Conservation (phyloP, 2,888 invertebrate genomes). For the Drosophila diplacantha region DNA sequence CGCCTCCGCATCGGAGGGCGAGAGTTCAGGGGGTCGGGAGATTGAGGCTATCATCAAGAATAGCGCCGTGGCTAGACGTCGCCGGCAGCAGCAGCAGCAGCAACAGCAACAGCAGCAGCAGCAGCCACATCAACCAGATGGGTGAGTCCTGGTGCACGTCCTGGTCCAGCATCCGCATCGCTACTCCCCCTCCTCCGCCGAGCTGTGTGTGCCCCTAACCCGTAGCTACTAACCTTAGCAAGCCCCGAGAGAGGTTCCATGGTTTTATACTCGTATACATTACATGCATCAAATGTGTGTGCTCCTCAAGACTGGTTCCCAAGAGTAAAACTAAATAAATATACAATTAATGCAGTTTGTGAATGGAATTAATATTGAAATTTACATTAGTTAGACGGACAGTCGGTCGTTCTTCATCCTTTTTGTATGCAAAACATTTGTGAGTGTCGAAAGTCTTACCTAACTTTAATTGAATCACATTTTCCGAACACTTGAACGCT, state of each 20-base stretch:
- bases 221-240: slow-evolving; percentile 48
- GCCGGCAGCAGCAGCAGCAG: slow-evolving; percentile 74
- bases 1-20: slow-evolving; percentile 78
- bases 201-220: slow-evolving; percentile 52
- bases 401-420: slow-evolving; percentile 3
- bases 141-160: slow-evolving; percentile 78
- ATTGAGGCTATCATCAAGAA: slow-evolving; percentile 79
- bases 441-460: slow-evolving; percentile 16
- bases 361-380: slow-evolving; percentile 10
- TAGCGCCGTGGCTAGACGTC: slow-evolving; percentile 77
- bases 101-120: slow-evolving; percentile 44
- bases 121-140: slow-evolving; percentile 72
- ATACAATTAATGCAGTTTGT: slow-evolving; percentile 35
- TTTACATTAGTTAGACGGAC: slow-evolving; percentile 32
- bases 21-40: slow-evolving; percentile 79
- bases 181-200: slow-evolving; percentile 19
- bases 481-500: slow-evolving; percentile 28
- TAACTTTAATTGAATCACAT: slow-evolving; percentile 19
- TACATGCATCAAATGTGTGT: slow-evolving; percentile 46
- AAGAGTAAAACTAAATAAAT: slow-evolving; percentile 37
- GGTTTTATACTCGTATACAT: slow-evolving; percentile 32
- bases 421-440: slow-evolving; percentile 20
- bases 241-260: slow-evolving; percentile 2
- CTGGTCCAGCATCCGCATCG: slow-evolving; percentile 35
- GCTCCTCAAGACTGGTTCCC: slow-evolving; percentile 57